Base-by-base conservation (phyloP, 2,113 vertebrate genomes). In the Channa maculata region DNA sequence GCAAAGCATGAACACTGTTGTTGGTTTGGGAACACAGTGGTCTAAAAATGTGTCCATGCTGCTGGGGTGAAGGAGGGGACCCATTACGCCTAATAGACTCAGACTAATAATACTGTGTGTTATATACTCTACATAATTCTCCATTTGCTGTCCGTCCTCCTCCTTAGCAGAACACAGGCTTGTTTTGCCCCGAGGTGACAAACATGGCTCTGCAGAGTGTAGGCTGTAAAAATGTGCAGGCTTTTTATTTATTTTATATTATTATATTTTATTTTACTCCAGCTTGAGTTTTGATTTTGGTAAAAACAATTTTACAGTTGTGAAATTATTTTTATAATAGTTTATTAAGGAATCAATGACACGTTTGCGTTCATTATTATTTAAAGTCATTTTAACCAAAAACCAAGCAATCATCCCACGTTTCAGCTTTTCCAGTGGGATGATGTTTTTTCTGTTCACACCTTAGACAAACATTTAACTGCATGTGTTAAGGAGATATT, bases 31-130 rank as follows among this genome's bases (percentile, higher is more conserved):
- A 51, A 37, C 55, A 45, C 24, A 59, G 60, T 50, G 43, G n/a
- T 48, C 71, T 59, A 5, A 66, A 79, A 79, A 65, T 66, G 53
- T 77, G 59, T 44, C 36, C 36, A 37, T 71, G 69, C 77, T 51
- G 75, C 62, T 10, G 50, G 76, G 84, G 48, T 71, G 79, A 82
- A 54, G 77, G 57, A 85, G 49, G 51, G 54, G 65, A 73, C 53
- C 78, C 75, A 89, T 89, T 87, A 81, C 67, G 59, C 48, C 65
- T 82, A 84, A 81, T 82, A 79, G 79, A 80, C 71, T 83, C 58
- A 39, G 50, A 72, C 72, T 86, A 82, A 79, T 78, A 82, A 67
- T 83, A 58, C 71, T 2, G 5, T 75, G 79, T 73, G 50, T 24
- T 65, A 54, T 58, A 63, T 54, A 61, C 57, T 57, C 61, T 70